These are phyloP conservation scores for Turdus rufiventris DNA, from an alignment of 2,113 vertebrate species.

Conservation along the genomic window DNA sequence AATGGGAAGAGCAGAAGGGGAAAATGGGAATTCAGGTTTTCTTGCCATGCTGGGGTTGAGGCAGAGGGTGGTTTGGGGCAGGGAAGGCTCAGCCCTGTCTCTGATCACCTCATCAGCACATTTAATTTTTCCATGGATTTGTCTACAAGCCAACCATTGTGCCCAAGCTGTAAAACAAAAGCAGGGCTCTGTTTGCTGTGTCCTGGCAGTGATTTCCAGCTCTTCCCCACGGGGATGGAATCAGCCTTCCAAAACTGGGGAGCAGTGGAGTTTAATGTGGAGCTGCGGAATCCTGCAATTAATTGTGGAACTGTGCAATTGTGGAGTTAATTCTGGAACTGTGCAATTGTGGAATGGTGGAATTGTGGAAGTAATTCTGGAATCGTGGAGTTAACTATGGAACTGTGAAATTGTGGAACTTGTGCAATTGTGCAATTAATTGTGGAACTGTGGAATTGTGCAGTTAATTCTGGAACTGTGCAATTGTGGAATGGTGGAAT, in stretches of 20 bases:
- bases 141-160: neutral
- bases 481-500: too few relatives aligned
- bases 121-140: neutral
- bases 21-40: neutral
- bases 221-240: neutral
- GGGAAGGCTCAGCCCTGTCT: neutral
- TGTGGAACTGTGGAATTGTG: neutral
- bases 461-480: neutral
- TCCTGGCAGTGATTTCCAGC: neutral
- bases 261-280: neutral
- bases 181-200: neutral
- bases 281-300: rapidly evolving
- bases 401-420: neutral
- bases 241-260: neutral
- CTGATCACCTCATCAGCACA: neutral
- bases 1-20: neutral
- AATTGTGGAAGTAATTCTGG: too few relatives aligned
- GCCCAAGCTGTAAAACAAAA: constrained; percentile 6
- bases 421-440: too few relatives aligned
- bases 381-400: neutral
- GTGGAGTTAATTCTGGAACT: too few relatives aligned
- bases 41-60: neutral
- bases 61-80: neutral
- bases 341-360: neutral
- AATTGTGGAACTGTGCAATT: neutral